Percentiles rank a stretch among this genome's conserved stretches.
Conservation (phyloP, 2,888 invertebrate genomes). For the Spatulosminthurus flaviceps region DNA sequence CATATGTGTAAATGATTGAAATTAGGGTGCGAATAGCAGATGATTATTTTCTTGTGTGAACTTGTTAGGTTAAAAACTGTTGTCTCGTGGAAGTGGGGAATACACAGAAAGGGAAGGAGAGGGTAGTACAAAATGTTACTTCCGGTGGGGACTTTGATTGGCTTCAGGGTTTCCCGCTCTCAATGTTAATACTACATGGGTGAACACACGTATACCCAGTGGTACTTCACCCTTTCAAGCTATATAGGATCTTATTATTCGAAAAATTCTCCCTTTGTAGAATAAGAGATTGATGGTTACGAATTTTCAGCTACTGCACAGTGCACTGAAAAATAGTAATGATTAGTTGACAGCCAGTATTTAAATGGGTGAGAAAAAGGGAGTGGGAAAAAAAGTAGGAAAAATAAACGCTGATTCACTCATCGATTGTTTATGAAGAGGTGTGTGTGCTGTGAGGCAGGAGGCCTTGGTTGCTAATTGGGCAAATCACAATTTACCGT, state of each 20-base stretch:
- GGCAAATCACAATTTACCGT: slow-evolving; percentile 11
- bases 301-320: too few relatives aligned
- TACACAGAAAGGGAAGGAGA: neutral
- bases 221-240: too few relatives aligned
- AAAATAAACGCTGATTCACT: slow-evolving; percentile 14
- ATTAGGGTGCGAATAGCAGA: slow-evolving; percentile 12
- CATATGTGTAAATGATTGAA: neutral
- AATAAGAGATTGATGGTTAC: too few relatives aligned
- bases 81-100: neutral
- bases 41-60: slow-evolving; percentile 14
- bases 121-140: neutral
- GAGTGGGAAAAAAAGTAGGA: neutral
- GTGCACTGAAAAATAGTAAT: too few relatives aligned
- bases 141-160: neutral
- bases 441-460: neutral
- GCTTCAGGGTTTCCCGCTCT: neutral
- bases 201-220: too few relatives aligned
- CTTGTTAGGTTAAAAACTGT: neutral
- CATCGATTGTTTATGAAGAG: slow-evolving; percentile 18
- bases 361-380: neutral
- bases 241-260: too few relatives aligned
- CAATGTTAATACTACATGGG: too few relatives aligned
- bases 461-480: slow-evolving; percentile 5
- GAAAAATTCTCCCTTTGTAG: too few relatives aligned
- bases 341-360: too few relatives aligned